Evolutionary conservation across 2,888 invertebrate species (phyloP).

Genomic region (Platycnemis pennipes): DNA sequence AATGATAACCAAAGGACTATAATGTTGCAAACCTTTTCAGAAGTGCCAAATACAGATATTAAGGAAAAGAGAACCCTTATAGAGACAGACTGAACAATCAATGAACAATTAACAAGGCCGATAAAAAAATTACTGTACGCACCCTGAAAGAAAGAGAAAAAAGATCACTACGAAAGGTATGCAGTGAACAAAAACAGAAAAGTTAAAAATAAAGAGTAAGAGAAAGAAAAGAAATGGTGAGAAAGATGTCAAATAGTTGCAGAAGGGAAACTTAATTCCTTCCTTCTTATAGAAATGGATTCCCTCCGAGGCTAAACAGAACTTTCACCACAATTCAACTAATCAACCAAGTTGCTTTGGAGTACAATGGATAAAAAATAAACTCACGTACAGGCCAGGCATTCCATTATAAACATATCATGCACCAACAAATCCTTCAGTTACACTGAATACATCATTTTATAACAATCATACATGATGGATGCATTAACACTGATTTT

Average conservation of each 20-base stretch:
- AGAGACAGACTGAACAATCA: neutral
- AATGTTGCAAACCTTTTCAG: constrained; percentile 24
- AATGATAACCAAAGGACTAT: constrained; percentile 9
- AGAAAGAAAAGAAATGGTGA: neutral
- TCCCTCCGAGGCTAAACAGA: constrained; percentile 53
- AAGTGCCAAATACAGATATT: constrained; percentile 47
- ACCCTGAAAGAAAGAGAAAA: neutral
- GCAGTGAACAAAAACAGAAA: neutral
- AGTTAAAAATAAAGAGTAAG: neutral
- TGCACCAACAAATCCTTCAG: constrained; percentile 62
- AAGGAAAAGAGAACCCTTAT: neutral
- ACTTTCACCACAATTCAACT: constrained; percentile 67
- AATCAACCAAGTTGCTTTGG: constrained; percentile 38
- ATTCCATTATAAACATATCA: constrained; percentile 65
- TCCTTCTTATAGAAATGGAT: constrained; percentile 46
- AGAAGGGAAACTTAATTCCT: constrained; percentile 61
- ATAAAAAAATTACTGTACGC: neutral
- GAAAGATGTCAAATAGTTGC: constrained; percentile 29
- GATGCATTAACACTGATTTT: constrained; percentile 32
- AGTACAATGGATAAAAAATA: constrained; percentile 50
- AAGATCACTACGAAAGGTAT: neutral
- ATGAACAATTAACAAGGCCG: constrained; percentile 16
- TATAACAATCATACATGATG: constrained; percentile 64
- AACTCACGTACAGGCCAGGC: constrained; percentile 61
- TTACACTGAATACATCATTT: constrained; percentile 51